Evolutionary conservation across 2,888 invertebrate genomes (phyloP), one percentile per base, ranked within the genome.

Genomic region (Philhelius pedissequus): DNA sequence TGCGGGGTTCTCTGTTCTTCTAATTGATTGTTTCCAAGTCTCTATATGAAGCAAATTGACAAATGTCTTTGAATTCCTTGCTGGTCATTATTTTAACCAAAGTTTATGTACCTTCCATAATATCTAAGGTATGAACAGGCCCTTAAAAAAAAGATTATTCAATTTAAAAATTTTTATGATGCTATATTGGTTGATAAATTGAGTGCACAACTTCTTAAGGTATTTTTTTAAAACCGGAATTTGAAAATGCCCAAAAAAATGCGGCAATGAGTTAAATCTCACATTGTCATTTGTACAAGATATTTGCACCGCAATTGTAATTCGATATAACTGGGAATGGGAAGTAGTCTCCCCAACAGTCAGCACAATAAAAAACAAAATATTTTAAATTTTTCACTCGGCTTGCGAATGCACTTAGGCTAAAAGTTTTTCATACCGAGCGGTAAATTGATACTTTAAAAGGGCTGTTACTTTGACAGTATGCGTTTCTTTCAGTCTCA

Each of bases 1-100:
- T 80, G 84, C 83, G 74, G 75, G 66, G 48, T 48, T 84, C 71
- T 80, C 84, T 76, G 79, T 80, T 76, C 68, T 80, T 80, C 60
- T 80, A 84, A 84, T 84, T 84, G 84, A 84, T 84, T 84, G 79
- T 84, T 75, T 71, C 80, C 50, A 80, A 80, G 80, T 66, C 40
- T 18, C 50, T 69, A 69, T 62, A 58, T 58, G 79, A 71, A 75
- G 68, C 66, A 71, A 79, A 80, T 80, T 84, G 84, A 84, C 80
- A 80, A 80, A 80, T 84, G 80, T 66, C 75, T 68, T 62, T 40
- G 54, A 84, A 80, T 80, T 75, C 74, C 74, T 79, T 32, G 30
- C 50, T 35, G 74, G 50, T 22, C 52, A 74, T 83, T 70, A 58
- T 78, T 77, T 56, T 69, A 70, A 70, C 43, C 25, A 40, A 38